Evolutionary conservation across 2,797 vertebrate genomes (phyloP).

Genomic region (Clarias laeviceps): DNA sequence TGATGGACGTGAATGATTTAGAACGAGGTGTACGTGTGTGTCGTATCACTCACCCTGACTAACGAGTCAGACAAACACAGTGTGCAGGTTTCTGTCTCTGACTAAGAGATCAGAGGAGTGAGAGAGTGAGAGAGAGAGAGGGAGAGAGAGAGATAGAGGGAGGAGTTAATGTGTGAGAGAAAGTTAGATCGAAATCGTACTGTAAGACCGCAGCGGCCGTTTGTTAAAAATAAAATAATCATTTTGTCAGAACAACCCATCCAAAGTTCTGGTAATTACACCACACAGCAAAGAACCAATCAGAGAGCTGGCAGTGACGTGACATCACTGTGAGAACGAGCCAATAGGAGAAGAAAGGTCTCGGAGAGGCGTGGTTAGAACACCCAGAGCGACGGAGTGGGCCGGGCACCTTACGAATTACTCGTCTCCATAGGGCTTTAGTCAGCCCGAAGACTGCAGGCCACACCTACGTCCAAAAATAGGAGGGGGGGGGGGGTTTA

Average conservation of each 20-base stretch:
- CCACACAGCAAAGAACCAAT: constrained; percentile 6
- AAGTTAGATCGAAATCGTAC: neutral
- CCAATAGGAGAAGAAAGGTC: constrained; percentile 13
- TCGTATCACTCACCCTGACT: neutral
- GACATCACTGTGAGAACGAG: constrained; percentile 42
- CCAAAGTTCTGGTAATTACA: constrained; percentile 4
- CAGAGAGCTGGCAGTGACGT: constrained; percentile 13
- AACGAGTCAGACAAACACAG: neutral
- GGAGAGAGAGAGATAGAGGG: no score
- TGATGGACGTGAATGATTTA: neutral
- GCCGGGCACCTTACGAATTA: constrained; percentile 53
- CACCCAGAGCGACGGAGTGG: constrained; percentile 26
- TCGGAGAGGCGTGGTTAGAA: constrained; percentile 30
- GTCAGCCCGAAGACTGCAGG: constrained; percentile 41
- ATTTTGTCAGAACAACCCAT: constrained; percentile 10
- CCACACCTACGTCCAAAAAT: constrained; percentile 55
- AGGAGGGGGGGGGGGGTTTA: constrained; percentile 26
- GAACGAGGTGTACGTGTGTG: neutral
- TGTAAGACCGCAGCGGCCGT: neutral
- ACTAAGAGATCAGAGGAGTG: neutral
- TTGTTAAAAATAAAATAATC: neutral
- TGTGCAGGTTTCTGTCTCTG: constrained; percentile 24
- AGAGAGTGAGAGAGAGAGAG: no score
- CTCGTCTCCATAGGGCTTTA: constrained; percentile 46
- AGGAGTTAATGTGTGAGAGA: neutral